Evolutionary conservation across 2,888 invertebrate genomes (phyloP), one percentile per base, ranked within the genome.

Genomic region (Leucophenga montana): DNA sequence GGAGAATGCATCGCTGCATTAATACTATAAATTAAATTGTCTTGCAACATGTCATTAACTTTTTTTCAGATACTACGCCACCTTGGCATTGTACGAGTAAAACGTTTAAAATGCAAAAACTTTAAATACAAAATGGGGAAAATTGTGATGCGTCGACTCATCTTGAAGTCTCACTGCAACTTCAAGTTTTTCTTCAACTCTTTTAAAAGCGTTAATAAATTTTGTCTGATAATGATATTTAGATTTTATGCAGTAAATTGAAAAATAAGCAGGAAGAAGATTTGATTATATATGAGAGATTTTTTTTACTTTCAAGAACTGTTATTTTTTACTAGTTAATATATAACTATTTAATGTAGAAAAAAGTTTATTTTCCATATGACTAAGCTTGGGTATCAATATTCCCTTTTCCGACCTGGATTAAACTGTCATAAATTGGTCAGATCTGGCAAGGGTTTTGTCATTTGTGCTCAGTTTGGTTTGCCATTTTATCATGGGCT

Each of bases 1-100:
- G 31, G 31, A 27, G 53, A 64, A 54, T 62, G 64, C 68, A 64
- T 44, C 62, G 27, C 20, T 56, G 71, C 70, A 68, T 71, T 66
- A 64, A 67, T 66, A 39, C 59, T 56, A 68, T 62, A 56, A 62
- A 71, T 68, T 66, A 66, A 68, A 71, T 71, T 68, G 66, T 68
- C 71, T 66, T 14, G 54, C 54, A 61, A 20, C 53, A 57, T 66
- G 67, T 65, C 65, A 65, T 71, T 53, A 59, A 48, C 44, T 66
- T 57, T 33, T 59, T 13, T 56, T 59, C 50, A 50, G 50, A n/a
- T 4, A 16, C 50, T 16, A 16, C 50, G 8, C 8, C 50, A 50
- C 18, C 50, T 50, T 50, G 16, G 50, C 39, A 39, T 39, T 39
- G 39, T 39, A 39, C 39, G 11, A 39, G 39, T 39, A 39, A 39